phyloP scores from a whole-genome alignment of 2,888 invertebrate genomes.

The Ectobius pallidus region DNA sequence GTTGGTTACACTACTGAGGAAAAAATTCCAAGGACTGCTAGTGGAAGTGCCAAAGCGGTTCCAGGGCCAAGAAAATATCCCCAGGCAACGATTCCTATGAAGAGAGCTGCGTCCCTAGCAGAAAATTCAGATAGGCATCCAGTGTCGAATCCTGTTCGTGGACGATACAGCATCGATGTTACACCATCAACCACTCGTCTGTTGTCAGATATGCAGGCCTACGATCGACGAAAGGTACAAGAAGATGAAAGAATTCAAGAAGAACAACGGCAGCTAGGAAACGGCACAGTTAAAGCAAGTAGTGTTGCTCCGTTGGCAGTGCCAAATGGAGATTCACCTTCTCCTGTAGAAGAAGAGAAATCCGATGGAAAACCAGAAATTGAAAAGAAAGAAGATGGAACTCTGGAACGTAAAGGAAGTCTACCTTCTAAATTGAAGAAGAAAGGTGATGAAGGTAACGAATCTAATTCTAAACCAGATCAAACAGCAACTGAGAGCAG shows the following conservation, averaged over 20 bases:
- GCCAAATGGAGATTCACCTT: slow-evolving; percentile 29
- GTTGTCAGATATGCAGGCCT: slow-evolving; percentile 58
- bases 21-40: not conserved
- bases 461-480: not conserved
- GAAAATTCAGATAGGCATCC: not conserved
- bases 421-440: slow-evolving; percentile 59
- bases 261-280: slow-evolving; percentile 59
- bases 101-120: not conserved
- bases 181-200: not conserved
- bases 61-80: not conserved
- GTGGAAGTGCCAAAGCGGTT: not conserved
- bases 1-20: slow-evolving; percentile 56
- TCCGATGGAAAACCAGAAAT: no score
- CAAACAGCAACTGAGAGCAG: slow-evolving; percentile 47
- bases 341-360: not conserved
- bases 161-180: slow-evolving; percentile 12
- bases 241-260: slow-evolving; percentile 57
- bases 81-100: not conserved
- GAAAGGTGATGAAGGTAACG: not conserved
- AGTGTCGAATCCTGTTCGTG: not conserved
- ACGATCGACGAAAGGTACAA: slow-evolving; percentile 50
- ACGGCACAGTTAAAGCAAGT: slow-evolving; percentile 49
- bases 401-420: slow-evolving; percentile 56
- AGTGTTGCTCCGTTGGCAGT: slow-evolving; percentile 34
- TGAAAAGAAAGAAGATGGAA: not conserved